A percentile compares a stretch with the other conserved stretches of the same genome.
Evolutionary conservation across 2,888 invertebrate genomes (phyloP).

Genomic region (Nephrotoma flavescens): DNA sequence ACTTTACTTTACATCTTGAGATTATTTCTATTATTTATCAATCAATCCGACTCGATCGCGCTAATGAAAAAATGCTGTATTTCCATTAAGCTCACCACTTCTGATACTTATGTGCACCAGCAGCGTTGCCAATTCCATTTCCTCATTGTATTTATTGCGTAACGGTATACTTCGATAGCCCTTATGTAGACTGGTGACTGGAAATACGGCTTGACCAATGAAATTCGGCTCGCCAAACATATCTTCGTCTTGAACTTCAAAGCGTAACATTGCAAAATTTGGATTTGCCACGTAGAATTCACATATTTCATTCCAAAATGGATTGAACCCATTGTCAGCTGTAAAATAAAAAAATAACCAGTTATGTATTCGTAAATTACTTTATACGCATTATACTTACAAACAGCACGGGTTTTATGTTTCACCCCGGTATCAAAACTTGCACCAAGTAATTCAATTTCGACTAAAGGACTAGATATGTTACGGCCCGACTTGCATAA

Average conservation of each 20-base stretch:
- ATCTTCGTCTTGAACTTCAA: conserved; percentile 88
- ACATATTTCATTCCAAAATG: conserved; percentile 79
- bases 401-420: conserved; percentile 68
- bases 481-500: conserved; percentile 70
- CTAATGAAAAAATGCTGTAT: not conserved
- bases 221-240: conserved; percentile 95
- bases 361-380: too few relatives aligned
- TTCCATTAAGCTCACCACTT: conserved; percentile 7
- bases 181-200: conserved; percentile 61
- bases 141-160: conserved; percentile 82
- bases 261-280: conserved; percentile 67
- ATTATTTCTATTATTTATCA: not conserved
- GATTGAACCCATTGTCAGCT: conserved; percentile 90
- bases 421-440: conserved; percentile 75
- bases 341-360: conserved; percentile 18
- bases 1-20: not conserved
- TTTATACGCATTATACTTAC: conserved; percentile 37
- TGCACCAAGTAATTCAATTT: conserved; percentile 79
- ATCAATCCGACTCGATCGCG: not conserved
- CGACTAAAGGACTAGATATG: conserved; percentile 79
- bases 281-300: conserved; percentile 72
- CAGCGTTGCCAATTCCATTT: conserved; percentile 79
- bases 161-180: conserved; percentile 87
- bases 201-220: conserved; percentile 90
- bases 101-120: conserved; percentile 64